Evolutionary conservation across 2,113 vertebrate genomes (phyloP).

Genomic region (Osmerus mordax): DNA sequence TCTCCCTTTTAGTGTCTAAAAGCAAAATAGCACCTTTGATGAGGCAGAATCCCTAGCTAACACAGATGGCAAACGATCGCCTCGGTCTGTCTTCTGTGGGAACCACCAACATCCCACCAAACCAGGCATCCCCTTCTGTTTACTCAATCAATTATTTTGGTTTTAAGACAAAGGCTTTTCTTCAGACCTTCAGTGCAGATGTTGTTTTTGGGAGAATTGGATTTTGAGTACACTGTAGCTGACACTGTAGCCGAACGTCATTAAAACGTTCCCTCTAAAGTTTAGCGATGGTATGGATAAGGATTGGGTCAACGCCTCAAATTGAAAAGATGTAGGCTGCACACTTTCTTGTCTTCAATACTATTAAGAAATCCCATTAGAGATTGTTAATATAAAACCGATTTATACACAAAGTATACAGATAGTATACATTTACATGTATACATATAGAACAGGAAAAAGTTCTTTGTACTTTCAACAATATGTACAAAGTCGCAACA

Average conservation of each 20-base stretch:
- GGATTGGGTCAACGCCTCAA: no score
- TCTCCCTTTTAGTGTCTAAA: slow-evolving; percentile 26
- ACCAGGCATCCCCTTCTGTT: slow-evolving; percentile 3
- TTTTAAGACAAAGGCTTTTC: background rate
- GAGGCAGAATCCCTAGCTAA: slow-evolving; percentile 27
- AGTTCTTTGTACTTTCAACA: slow-evolving; percentile 22
- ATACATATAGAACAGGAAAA: slow-evolving; percentile 19
- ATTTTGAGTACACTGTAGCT: no score
- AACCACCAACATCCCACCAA: slow-evolving; percentile 16
- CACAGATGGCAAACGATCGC: slow-evolving; percentile 31
- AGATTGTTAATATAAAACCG: background rate
- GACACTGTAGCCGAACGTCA: no score
- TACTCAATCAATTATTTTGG: slow-evolving; percentile 16
- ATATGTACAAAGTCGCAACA: slow-evolving; percentile 13
- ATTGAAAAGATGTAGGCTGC: no score
- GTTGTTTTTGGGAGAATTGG: no score
- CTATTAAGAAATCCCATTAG: slow-evolving; percentile 15
- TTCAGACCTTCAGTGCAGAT: background rate
- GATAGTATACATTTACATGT: slow-evolving; percentile 19
- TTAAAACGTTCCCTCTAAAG: no score
- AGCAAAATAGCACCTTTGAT: slow-evolving; percentile 45
- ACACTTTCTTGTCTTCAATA: slow-evolving; percentile 1
- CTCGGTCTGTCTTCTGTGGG: slow-evolving; percentile 21
- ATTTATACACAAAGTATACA: slow-evolving; percentile 6
- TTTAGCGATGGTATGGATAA: no score